These are phyloP conservation scores for Calephelis virginiensis DNA, from an alignment of 1,140 invertebrate genomes.

Conservation along the genomic window DNA sequence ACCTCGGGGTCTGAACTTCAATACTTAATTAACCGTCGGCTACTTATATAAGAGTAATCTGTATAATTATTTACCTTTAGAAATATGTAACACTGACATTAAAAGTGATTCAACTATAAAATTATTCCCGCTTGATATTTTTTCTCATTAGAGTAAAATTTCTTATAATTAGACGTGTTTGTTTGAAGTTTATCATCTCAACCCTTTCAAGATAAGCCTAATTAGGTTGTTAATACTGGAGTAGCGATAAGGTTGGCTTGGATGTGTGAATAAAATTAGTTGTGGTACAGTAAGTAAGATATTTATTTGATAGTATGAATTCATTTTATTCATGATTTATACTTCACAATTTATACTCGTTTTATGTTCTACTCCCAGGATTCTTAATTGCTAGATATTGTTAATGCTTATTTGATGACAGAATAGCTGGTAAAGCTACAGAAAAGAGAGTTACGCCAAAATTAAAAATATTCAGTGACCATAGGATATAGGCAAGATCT, in stretches of 20 bases:
- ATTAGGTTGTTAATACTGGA: constrained; percentile 12
- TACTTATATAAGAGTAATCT: constrained; percentile 43
- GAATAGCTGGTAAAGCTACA: no score
- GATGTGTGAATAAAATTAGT: neutral
- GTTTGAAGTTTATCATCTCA: constrained; percentile 16
- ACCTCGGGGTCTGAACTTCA: constrained; percentile 59
- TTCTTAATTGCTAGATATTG: no score
- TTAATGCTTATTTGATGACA: no score
- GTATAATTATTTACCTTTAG: constrained; percentile 33
- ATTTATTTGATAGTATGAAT: no score
- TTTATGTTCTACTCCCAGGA: no score
- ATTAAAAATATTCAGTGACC: no score
- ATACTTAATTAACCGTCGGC: constrained; percentile 71
- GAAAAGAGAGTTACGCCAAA: no score
- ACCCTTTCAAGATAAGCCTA: constrained; percentile 3
- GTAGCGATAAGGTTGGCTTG: neutral
- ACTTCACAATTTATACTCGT: no score
- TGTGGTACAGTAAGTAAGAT: neutral
- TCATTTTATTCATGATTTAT: no score
- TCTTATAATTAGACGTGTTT: constrained; percentile 6
- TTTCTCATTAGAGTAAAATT: constrained; percentile 14
- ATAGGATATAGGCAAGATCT: no score
- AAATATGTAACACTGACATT: constrained; percentile 30
- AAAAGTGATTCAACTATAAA: constrained; percentile 29
- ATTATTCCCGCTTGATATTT: constrained; percentile 11